phyloP scores from a whole-genome alignment of 1,140 invertebrate species.

The Drosophila teissieri region DNA sequence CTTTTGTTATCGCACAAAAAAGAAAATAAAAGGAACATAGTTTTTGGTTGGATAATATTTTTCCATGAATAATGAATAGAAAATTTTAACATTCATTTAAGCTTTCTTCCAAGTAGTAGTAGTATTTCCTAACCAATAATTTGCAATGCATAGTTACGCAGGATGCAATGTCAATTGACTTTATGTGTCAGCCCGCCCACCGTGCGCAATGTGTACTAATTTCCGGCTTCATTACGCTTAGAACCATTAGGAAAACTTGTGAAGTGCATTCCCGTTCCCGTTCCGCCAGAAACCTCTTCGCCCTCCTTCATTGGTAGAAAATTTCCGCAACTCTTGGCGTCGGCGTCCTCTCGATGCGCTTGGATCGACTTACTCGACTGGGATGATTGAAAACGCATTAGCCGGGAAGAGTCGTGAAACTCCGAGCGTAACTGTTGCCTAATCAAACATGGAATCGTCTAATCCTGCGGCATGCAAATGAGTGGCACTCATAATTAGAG shows the following conservation, averaged over 20 bases:
- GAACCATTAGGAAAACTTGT: slow-evolving; percentile 75
- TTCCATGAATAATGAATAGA: no score
- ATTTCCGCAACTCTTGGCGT: slow-evolving; percentile 28
- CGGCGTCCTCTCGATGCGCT: slow-evolving; percentile 7
- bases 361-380: slow-evolving; percentile 41
- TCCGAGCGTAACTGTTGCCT: slow-evolving; percentile 42
- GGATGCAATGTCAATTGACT: neutral
- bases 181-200: slow-evolving; percentile 81
- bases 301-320: slow-evolving; percentile 54
- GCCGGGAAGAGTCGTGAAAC: neutral
- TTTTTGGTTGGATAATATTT: no score
- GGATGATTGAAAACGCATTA: slow-evolving; percentile 50
- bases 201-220: slow-evolving; percentile 72
- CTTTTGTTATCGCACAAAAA: neutral
- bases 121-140: neutral
- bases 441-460: slow-evolving; percentile 54
- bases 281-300: slow-evolving; percentile 8
- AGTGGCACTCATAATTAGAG: slow-evolving; percentile 60
- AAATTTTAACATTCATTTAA: no score
- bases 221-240: slow-evolving; percentile 78
- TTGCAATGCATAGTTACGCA: neutral
- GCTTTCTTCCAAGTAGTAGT: no score
- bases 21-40: no score
- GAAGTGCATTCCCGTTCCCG: slow-evolving; percentile 52
- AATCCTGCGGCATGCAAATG: slow-evolving; percentile 12